Evolutionary conservation across 2,113 vertebrate genomes (phyloP), one percentile per base, ranked within the genome.

Genomic region (Austrofundulus limnaeus): DNA sequence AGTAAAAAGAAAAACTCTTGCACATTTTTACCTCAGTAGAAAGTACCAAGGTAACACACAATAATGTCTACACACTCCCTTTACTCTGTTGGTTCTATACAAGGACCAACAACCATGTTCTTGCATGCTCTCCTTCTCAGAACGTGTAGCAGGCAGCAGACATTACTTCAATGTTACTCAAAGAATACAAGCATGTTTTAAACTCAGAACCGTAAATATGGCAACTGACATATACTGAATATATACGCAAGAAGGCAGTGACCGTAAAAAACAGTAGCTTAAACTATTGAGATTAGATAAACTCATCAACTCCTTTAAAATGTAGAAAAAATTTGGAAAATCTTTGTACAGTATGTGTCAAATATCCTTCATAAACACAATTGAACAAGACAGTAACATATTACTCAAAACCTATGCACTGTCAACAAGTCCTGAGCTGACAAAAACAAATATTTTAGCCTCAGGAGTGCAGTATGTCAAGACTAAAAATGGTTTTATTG

Each of bases 121-220:
- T 48, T 23, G 20, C 14, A 23, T 34, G 28, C 4, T 2, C 56
- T 24, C 63, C 76, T 59, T 61, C 52, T 50, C 25, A 45, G 61
- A 68, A 63, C 64, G 51, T 59, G 66, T 60, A 61, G 60, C 83
- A 51, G 60, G 52, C 21, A 71, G 81, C 71, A 63, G 64, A 72
- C 79, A 47, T 81, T 82, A 61, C 49, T 71, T 77, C 66, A 71
- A 82, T 63, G 66, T 66, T 42, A 37, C 71, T 77, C 59, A 50
- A 57, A 63, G 78, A 72, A 34, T 3, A 20, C 25, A 3, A 28
- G 14, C 21, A 34, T 24, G 5, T 49, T 16, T 5, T 15, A 9
- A 15, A 23, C 46, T 48, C 7, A 12, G 19, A 11, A 47, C 14
- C 41, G 3, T 42, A 42, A 2, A 42, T 6, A 3, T 3, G 41